Conservation (phyloP, 2,888 invertebrate genomes). For the Papilio elwesi region DNA sequence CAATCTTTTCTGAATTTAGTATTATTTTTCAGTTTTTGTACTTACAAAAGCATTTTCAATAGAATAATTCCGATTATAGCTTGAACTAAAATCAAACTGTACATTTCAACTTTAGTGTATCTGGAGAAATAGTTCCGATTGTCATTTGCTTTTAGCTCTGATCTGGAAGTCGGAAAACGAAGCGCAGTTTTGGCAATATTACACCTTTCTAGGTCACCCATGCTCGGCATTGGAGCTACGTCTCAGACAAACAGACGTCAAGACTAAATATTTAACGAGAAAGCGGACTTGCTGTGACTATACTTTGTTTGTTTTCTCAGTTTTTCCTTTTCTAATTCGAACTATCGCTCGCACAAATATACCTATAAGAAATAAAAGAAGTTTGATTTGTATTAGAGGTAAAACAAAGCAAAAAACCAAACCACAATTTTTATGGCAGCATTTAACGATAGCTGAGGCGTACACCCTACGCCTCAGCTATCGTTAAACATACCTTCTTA, state of each 20-base stretch:
- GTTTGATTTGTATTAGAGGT: too few relatives aligned
- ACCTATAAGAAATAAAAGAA: background rate
- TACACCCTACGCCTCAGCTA: too few relatives aligned
- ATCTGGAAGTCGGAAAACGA: background rate
- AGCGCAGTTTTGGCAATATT: conserved; percentile 15
- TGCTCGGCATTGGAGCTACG: conserved; percentile 6
- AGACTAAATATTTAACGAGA: conserved; percentile 12
- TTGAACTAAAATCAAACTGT: background rate
- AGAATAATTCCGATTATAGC: background rate
- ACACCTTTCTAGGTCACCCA: conserved; percentile 18
- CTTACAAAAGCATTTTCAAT: background rate
- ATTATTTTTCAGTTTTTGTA: background rate
- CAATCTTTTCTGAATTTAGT: too few relatives aligned
- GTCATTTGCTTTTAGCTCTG: background rate
- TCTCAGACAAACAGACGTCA: background rate
- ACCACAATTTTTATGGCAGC: too few relatives aligned
- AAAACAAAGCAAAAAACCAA: too few relatives aligned
- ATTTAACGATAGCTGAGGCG: too few relatives aligned
- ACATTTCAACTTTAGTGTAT: too few relatives aligned
- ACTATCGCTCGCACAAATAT: background rate
- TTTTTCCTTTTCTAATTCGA: background rate
- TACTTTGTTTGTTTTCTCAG: conserved; percentile 1
- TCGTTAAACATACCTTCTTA: too few relatives aligned
- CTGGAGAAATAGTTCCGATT: background rate
- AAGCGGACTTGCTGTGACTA: background rate